Evolutionary conservation across 1,140 invertebrate species (phyloP).

Genomic region (Drosophila kurseongensis): DNA sequence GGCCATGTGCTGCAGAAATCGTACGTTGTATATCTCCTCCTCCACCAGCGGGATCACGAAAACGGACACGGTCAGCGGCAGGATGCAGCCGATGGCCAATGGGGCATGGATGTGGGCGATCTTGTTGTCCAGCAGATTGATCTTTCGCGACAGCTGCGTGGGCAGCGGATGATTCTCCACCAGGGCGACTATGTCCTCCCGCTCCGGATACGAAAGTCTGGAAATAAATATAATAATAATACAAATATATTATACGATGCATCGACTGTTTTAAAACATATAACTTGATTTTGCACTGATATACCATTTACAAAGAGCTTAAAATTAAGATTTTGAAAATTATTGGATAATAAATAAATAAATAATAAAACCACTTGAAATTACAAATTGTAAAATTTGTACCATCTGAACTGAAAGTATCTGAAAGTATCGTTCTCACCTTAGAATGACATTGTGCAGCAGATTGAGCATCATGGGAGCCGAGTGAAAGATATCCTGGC

Average conservation of each 20-base stretch:
- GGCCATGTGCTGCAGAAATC: constrained; percentile 60
- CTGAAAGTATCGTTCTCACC: constrained; percentile 17
- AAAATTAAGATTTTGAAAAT: background rate
- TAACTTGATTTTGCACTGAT: no score
- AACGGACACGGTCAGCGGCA: constrained; percentile 62
- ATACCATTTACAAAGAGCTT: no score
- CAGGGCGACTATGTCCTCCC: background rate
- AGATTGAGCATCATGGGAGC: constrained; percentile 70
- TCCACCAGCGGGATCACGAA: constrained; percentile 73
- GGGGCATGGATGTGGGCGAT: constrained; percentile 66
- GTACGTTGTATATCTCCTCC: constrained; percentile 51
- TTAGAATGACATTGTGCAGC: constrained; percentile 60
- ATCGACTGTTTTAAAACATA: no score
- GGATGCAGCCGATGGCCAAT: constrained; percentile 58
- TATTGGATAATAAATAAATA: background rate
- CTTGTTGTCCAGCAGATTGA: constrained; percentile 68
- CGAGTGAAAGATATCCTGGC: constrained; percentile 65
- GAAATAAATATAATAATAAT: no score
- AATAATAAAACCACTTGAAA: background rate
- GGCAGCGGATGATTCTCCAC: constrained; percentile 62
- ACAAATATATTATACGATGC: no score
- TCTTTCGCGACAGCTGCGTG: constrained; percentile 51
- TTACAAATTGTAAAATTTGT: no score
- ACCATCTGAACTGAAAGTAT: no score
- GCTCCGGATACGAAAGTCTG: constrained; percentile 43